Evolutionary conservation across 2,113 vertebrate genomes (phyloP).

Genomic region (Platysternon megacephalum): DNA sequence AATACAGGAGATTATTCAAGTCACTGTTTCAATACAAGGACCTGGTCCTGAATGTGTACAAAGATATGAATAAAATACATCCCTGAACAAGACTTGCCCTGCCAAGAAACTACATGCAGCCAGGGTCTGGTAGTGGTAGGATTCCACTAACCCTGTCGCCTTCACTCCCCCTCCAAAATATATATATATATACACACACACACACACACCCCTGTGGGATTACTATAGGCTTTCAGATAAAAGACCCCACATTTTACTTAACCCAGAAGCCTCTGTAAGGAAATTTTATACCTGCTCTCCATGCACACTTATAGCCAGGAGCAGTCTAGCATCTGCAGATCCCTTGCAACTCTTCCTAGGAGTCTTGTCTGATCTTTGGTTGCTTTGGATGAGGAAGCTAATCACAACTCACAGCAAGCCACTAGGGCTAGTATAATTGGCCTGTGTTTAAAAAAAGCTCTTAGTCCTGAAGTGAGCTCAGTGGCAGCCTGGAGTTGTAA

Average conservation of each 20-base stretch:
- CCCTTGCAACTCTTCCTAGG: not conserved
- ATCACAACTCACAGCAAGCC: not conserved
- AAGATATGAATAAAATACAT: not conserved
- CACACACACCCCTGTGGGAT: not conserved
- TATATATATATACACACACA: too few species aligned
- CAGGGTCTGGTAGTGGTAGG: not conserved
- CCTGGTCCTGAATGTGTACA: not conserved
- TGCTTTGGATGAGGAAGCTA: not conserved
- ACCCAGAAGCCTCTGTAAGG: not conserved
- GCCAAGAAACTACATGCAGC: not conserved
- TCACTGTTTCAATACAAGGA: not conserved
- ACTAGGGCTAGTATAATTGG: not conserved
- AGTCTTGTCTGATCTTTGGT: not conserved
- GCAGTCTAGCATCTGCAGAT: not conserved
- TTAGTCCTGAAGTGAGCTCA: not conserved
- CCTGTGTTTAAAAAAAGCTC: not conserved
- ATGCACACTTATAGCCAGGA: not conserved
- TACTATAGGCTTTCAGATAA: not conserved
- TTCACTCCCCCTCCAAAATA: not conserved
- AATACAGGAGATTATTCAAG: not conserved
- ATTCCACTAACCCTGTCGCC: not conserved
- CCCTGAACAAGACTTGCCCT: not conserved
- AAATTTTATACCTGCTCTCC: not conserved
- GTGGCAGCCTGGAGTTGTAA: not conserved
- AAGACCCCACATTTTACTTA: not conserved